Evolutionary conservation across 2,888 invertebrate genomes (phyloP).

Genomic region (Molanna angustata): DNA sequence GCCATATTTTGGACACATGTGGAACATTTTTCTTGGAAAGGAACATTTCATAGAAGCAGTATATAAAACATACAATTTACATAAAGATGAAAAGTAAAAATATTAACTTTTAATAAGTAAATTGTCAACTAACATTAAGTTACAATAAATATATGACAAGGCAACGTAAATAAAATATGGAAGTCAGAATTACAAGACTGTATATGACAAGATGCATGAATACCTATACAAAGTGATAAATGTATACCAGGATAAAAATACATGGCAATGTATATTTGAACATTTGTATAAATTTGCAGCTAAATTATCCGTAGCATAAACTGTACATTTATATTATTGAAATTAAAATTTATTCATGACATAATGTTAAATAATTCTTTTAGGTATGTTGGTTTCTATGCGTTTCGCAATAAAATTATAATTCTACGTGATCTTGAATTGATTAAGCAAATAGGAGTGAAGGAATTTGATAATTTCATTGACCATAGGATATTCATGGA

Average conservation of each 20-base stretch:
- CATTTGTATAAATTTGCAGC: too few relatives aligned
- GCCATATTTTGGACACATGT: slow-evolving; percentile 43
- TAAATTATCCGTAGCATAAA: too few relatives aligned
- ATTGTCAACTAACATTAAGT: too few relatives aligned
- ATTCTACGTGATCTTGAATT: slow-evolving; percentile 39
- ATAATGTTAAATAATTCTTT: slow-evolving; percentile 5
- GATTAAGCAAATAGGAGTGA: slow-evolving; percentile 38
- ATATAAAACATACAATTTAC: slow-evolving; percentile 26
- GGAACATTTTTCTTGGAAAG: slow-evolving; percentile 28
- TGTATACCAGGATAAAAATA: neutral
- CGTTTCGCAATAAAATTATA: slow-evolving; percentile 35
- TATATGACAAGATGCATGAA: neutral
- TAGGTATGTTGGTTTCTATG: slow-evolving; percentile 36
- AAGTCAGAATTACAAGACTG: too few relatives aligned
- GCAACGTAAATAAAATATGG: too few relatives aligned
- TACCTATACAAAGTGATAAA: neutral
- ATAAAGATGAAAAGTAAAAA: slow-evolving; percentile 27
- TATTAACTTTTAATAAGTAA: too few relatives aligned
- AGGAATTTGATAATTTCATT: slow-evolving; percentile 38
- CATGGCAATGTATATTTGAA: neutral
- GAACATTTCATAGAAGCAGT: slow-evolving; percentile 30
- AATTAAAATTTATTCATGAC: neutral
- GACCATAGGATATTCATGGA: slow-evolving; percentile 37
- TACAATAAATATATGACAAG: too few relatives aligned
- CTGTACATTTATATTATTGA: too few relatives aligned